Conservation (phyloP, 92 coral and sea anemone genomes). For the Parazoanthus swiftii region DNA sequence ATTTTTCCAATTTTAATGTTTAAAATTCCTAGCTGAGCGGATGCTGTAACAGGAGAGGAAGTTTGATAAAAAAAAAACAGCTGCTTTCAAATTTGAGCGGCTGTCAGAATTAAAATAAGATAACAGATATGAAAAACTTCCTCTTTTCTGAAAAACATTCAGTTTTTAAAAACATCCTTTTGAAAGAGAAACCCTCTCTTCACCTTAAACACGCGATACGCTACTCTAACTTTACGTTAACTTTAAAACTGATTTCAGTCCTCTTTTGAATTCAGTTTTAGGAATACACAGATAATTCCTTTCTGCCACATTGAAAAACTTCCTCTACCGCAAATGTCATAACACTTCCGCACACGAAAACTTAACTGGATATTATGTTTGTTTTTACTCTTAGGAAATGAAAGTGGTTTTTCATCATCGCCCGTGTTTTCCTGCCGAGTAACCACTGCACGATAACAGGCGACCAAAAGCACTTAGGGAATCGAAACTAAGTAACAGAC, state of each 20-base stretch:
- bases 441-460: not conserved
- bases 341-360: not conserved
- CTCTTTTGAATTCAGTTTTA: not conserved
- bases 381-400: not conserved
- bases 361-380: not conserved
- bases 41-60: not conserved
- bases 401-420: not conserved
- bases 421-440: not conserved
- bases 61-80: not conserved
- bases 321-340: not conserved
- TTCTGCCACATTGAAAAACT: not conserved
- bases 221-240: not conserved
- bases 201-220: not conserved
- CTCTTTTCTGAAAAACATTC: not conserved
- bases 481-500: not conserved
- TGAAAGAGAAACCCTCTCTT: not conserved
- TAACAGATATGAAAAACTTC: not conserved
- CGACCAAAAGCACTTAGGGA: not conserved
- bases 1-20: not conserved
- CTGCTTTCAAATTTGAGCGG: slow-evolving; percentile 4
- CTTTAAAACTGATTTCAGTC: not conserved
- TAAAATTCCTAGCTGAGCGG: not conserved
- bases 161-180: too few species aligned
- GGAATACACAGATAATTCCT: not conserved
- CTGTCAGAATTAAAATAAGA: not conserved